These are phyloP conservation scores for Chloroclystis v-ata DNA, from an alignment of 2,888 invertebrate species.

Conservation along the genomic window DNA sequence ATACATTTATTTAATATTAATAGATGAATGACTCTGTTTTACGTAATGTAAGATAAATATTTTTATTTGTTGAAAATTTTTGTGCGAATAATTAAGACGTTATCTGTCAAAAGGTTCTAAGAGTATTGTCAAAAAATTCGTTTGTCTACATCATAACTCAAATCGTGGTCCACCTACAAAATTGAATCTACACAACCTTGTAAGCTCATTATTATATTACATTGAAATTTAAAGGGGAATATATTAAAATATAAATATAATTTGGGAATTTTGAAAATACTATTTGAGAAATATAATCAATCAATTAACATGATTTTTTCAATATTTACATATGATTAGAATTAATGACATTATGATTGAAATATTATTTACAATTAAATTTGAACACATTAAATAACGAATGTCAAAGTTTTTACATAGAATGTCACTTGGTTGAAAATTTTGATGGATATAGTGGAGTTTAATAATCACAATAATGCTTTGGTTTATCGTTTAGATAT, in stretches of 20 bases:
- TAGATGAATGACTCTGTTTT: slow-evolving; percentile 49
- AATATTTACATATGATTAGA: not conserved
- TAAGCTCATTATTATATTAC: slow-evolving; percentile 49
- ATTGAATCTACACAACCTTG: slow-evolving; percentile 66
- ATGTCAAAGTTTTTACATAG: not conserved
- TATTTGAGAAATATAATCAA: too few relatives aligned
- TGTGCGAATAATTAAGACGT: slow-evolving; percentile 62
- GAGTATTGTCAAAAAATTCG: slow-evolving; percentile 65
- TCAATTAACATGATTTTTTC: too few relatives aligned
- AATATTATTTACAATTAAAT: slow-evolving; percentile 3
- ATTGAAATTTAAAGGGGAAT: not conserved
- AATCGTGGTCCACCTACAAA: slow-evolving; percentile 46
- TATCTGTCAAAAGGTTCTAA: slow-evolving; percentile 61
- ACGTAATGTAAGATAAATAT: slow-evolving; percentile 41
- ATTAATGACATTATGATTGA: not conserved
- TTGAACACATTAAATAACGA: not conserved
- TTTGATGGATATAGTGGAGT: not conserved
- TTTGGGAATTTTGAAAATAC: too few relatives aligned
- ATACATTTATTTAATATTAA: slow-evolving; percentile 53
- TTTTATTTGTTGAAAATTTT: slow-evolving; percentile 36
- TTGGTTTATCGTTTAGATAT: slow-evolving; percentile 22
- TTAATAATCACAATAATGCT: slow-evolving; percentile 17
- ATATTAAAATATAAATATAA: too few relatives aligned
- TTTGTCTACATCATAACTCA: slow-evolving; percentile 43
- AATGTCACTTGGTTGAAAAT: slow-evolving; percentile 3